Base-by-base conservation (phyloP, 2,113 vertebrate genomes). In the Synchiropus splendidus region DNA sequence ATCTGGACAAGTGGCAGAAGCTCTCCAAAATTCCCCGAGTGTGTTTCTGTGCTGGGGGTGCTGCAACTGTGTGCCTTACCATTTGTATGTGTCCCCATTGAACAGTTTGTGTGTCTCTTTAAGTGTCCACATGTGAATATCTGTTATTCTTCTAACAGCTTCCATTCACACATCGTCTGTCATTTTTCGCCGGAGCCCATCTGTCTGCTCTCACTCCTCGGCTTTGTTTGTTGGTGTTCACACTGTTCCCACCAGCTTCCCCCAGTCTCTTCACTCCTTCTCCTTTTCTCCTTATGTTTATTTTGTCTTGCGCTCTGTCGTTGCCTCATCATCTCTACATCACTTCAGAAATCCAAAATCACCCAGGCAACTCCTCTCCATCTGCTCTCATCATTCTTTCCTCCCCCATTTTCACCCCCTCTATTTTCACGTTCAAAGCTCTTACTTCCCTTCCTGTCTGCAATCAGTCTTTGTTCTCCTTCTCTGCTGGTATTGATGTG, bases 331-430 rank as follows among this genome's bases (percentile, higher is more conserved):
- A 36, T 74, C 54, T 72, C 51, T 27, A 27, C 21, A 27, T 27
- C 21, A 27, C 21, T 27, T 27, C 21, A 27, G 21, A 27, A 27
- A 27, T 27, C 21, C 69, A 71, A 53, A 77, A 63, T 78, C 71
- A 64, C 46, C 62, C 71, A 74, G 69, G 73, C 73, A 71, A 56
- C 68, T 65, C 67, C 39, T 56, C 52, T 64, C 69, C 74, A 74
- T 77, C 71, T 79, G 67, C 46, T 67, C 48, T 33, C 45, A 42
- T 16, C 41, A 13, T 31, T 18, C 15, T 27, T n/a, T 34, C 32
- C 32, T 52, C 45, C 50, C 49, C 46, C 14, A 46, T 53, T 13
- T 21, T 32, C 12, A 41, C 50, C 16, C 31, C 12, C 40, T 38
- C 10, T 39, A 16, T 31, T 18, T 38, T 10, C 36, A 45, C 41